phyloP scores from a whole-genome alignment of 2,888 invertebrate genomes.

The Mesodorylaimus sp. region DNA sequence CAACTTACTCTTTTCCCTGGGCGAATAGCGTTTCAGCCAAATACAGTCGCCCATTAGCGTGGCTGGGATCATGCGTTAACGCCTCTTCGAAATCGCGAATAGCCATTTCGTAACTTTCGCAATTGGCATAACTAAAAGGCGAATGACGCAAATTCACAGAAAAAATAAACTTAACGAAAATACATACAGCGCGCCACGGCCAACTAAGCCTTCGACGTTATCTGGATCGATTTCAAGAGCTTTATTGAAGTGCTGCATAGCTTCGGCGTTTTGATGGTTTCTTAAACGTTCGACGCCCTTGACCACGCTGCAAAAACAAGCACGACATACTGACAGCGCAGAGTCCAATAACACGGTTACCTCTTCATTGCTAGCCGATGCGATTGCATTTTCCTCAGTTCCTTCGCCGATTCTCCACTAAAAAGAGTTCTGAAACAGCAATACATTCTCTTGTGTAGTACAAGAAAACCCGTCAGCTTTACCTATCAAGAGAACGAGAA shows the following conservation, averaged over 20 bases:
- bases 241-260: conserved; percentile 78
- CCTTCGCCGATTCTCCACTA: background rate
- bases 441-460: background rate
- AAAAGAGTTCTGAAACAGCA: background rate
- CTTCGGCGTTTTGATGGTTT: conserved; percentile 51
- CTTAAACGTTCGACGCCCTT: conserved; percentile 5
- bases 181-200: conserved; percentile 58
- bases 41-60: conserved; percentile 80
- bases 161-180: background rate
- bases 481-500: background rate
- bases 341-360: background rate
- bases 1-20: conserved; percentile 45
- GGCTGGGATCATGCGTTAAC: conserved; percentile 63
- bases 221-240: conserved; percentile 74
- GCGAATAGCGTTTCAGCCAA: conserved; percentile 80
- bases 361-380: conserved; percentile 1
- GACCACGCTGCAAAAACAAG: background rate
- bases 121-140: conserved; percentile 54
- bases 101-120: conserved; percentile 75
- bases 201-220: conserved; percentile 77
- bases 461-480: too few species aligned
- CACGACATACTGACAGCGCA: background rate
- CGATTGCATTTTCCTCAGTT: background rate
- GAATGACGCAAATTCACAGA: background rate
- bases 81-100: conserved; percentile 85